Conservation (phyloP, 2,113 vertebrate genomes). For the Leiothrix lutea region DNA sequence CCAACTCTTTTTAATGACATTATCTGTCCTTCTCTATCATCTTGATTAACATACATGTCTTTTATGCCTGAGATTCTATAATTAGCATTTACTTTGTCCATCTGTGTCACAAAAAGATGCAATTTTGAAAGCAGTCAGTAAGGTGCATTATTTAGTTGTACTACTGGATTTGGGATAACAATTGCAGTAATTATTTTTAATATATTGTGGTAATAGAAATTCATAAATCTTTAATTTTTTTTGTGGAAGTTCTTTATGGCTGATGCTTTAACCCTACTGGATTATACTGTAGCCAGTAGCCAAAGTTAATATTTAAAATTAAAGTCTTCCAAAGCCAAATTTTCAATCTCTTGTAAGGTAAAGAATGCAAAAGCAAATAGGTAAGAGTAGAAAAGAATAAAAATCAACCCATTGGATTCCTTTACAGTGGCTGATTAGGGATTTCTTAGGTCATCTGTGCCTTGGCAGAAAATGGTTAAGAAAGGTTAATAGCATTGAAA, state of each 20-base stretch:
- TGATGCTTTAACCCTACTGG: background rate
- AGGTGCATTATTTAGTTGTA: background rate
- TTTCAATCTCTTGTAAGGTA: background rate
- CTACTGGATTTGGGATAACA: background rate
- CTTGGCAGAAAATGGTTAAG: background rate
- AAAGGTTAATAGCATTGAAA: background rate
- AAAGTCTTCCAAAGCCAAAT: background rate
- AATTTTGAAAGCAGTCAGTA: background rate
- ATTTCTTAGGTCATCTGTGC: background rate
- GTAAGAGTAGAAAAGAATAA: background rate
- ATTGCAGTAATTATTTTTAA: background rate
- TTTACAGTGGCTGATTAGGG: background rate
- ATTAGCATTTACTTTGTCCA: slow-evolving; percentile 19
- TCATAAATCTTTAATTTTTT: background rate
- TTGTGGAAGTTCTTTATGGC: background rate
- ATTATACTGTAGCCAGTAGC: background rate
- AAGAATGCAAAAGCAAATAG: background rate
- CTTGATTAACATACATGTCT: background rate
- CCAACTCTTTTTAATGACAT: background rate
- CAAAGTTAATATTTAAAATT: slow-evolving; percentile 18
- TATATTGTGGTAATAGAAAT: background rate
- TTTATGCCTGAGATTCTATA: background rate
- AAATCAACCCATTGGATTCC: background rate
- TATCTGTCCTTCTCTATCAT: background rate
- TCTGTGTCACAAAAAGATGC: background rate